phyloP scores from a whole-genome alignment of 2,797 vertebrate genomes.

The Mergus octosetaceus region DNA sequence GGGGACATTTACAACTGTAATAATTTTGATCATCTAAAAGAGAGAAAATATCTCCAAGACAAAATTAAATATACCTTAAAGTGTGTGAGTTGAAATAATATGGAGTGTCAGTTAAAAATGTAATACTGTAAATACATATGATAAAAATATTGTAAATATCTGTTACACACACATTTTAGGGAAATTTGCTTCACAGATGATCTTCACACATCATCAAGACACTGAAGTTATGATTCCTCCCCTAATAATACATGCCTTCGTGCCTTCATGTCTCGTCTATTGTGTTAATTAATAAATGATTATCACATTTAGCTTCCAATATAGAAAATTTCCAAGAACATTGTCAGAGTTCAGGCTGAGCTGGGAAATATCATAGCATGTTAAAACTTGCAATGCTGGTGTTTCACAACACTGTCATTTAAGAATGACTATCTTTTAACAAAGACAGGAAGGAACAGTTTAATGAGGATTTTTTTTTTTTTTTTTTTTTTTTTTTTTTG shows the following conservation, averaged over 20 bases:
- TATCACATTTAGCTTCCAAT: not conserved
- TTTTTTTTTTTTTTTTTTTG: not conserved
- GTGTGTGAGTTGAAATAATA: not conserved
- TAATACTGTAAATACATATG: not conserved
- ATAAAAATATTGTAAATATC: not conserved
- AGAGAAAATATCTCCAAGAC: not conserved
- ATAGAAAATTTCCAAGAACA: not conserved
- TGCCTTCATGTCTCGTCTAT: not conserved
- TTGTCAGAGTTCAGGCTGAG: too few relatives aligned
- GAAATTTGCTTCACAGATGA: not conserved
- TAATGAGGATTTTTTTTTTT: not conserved
- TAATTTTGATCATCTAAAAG: not conserved
- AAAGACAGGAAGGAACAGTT: not conserved
- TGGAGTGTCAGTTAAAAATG: not conserved
- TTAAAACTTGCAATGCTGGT: not conserved
- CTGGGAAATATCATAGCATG: not conserved
- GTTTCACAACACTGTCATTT: not conserved
- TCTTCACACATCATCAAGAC: not conserved
- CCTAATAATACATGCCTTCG: not conserved
- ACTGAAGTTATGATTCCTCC: not conserved
- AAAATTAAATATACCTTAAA: not conserved
- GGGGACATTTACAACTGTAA: not conserved
- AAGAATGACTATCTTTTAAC: not conserved
- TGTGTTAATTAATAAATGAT: not conserved
- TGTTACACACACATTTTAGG: not conserved